Evolutionary conservation across 2,888 invertebrate species (phyloP), one percentile per base, ranked within the genome.

Genomic region (Gisinianus flammeolus): DNA sequence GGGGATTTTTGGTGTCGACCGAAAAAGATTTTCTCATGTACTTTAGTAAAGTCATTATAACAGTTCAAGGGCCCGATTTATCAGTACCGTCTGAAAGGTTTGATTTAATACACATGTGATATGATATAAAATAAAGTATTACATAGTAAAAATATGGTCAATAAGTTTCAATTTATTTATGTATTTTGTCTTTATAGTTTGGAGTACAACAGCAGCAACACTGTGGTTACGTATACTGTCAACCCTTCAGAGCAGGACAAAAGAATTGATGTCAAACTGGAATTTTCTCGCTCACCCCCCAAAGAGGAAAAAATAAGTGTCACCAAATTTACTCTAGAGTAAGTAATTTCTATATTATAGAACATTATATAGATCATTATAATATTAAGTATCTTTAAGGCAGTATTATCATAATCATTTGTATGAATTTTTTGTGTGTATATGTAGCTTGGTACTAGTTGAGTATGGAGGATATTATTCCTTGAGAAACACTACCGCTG

Each of bases 181-280:
- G n/a, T n/a, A n/a, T n/a, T 64, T 64, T 64, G 2, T 31, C 2
- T 28, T 67, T 70, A 22, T 30, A 54, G 71, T 56, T 66, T 71
- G 16, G 26, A 54, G 6, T 71, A 52, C 71, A 31, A 71, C 26
- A 56, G 19, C 12, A 71, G 28, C 30, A 71, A 54, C 19, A 71
- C 71, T 19, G 22, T 19, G 2, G 28, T 71, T n/a, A 19, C 28
- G 28, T 71, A 71, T 56, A 16, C 26, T 31, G 31, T 71, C 22
- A 35, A 26, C 26, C 12, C 10, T 67, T 28, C 31, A n/a, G n/a
- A n/a, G n/a, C n/a, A 6, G 24, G 28, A 54, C 24, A 64, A 22
- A 26, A 26, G 12, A 64, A 4, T 64, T 26, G 26, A 64, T 64
- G 12, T 64, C 26, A 64, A 12, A 3, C 62, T 64, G 2, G 26